A percentile compares a stretch with the other conserved stretches of the same genome.
Evolutionary conservation across 2,797 vertebrate species (phyloP).

Genomic region (Pempheris klunzingeri): DNA sequence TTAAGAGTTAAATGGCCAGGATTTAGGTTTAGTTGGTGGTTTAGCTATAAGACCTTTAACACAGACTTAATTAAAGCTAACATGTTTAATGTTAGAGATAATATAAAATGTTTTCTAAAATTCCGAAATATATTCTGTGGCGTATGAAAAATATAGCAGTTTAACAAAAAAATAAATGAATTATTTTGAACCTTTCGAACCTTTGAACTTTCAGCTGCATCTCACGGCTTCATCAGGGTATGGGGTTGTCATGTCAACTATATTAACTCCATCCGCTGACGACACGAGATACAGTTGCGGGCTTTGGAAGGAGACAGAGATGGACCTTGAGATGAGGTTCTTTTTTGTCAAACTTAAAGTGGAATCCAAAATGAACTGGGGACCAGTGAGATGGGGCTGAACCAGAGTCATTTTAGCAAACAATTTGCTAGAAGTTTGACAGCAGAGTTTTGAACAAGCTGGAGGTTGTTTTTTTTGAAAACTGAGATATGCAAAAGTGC

Average conservation of each 20-base stretch:
- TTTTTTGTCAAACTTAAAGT: background rate
- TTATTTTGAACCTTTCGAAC: too few relatives aligned
- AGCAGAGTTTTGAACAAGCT: background rate
- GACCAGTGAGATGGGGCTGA: background rate
- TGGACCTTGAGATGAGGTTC: background rate
- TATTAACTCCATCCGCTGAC: background rate
- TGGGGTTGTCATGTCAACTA: background rate
- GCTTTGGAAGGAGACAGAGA: background rate
- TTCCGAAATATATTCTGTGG: background rate
- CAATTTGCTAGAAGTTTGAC: background rate
- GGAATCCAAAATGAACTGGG: constrained; percentile 1
- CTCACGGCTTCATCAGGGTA: background rate
- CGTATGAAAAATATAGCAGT: background rate
- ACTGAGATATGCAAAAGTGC: background rate
- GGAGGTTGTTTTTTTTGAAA: constrained; percentile 4
- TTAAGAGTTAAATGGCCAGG: background rate
- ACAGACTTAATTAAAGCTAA: too few relatives aligned
- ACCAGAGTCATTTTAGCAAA: background rate
- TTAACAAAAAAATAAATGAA: too few relatives aligned
- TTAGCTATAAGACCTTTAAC: too few relatives aligned
- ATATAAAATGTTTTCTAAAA: background rate
- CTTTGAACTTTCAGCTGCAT: too few relatives aligned
- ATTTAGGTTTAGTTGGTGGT: background rate
- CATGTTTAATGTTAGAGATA: too few relatives aligned
- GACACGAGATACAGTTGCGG: background rate